Base-by-base conservation (phyloP, 2,797 vertebrate species). In the Micrastur ruficollis region DNA sequence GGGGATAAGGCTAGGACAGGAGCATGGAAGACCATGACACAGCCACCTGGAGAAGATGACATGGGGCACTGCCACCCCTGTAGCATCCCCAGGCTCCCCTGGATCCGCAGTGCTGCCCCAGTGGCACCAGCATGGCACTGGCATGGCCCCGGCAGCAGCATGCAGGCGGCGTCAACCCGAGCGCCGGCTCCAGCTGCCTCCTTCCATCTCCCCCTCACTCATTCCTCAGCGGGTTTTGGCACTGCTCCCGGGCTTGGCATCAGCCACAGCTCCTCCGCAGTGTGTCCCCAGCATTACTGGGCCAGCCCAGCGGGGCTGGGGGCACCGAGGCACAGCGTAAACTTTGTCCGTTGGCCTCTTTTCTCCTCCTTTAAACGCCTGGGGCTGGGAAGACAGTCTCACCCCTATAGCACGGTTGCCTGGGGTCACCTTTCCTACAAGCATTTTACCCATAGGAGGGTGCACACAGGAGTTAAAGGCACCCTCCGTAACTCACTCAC, bases 171-270 rank as follows among this genome's bases (percentile, higher is more conserved):
- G 5, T 12, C 78, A 15, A 10, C 5, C 46, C 32, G 5, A 0
- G 84, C 3, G 0, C 68, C 1, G 0, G 73, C 71, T 63, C 87
- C 94, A 93, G 93, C 81, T 97, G 96, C 94, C 68, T 86, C 94
- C 53, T 93, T 95, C 96, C 95, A 86, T 93, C 96, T 94, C 71
- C 72, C 46, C 63, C 83, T 90, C 18, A 6, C 71, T 92, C 89
- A 84, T 95, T 96, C 93, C 88, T 93, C 81, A 66, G 86, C 1
- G 0, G 14, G 2, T 47, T 81, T 31, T 94, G 94, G 94, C 91
- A 36, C 25, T 0, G 0, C 27, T 93, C 93, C 94, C 42, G 0
- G 87, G 65, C 85, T 46, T 86, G 95, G 93, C 88, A 83, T 23
- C 5, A 4, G 56, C 68, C 8, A 3, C 82, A 9, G 58, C 44